Conservation (phyloP, 2,888 invertebrate genomes). For the Podabrus alpinus region DNA sequence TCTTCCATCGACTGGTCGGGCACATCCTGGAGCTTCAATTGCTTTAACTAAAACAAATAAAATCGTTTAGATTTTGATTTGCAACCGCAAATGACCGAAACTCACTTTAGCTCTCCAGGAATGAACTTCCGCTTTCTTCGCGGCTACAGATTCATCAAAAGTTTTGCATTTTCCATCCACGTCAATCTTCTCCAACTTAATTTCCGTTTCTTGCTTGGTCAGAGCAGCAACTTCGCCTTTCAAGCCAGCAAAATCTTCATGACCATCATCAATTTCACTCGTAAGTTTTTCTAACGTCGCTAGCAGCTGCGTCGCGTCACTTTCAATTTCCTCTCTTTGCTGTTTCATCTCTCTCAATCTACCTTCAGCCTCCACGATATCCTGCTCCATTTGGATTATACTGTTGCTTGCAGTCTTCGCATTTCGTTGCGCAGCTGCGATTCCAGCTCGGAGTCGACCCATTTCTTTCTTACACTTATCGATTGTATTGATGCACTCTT, state of each 20-base stretch:
- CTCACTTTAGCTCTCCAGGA: conserved; percentile 61
- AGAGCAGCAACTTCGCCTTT: conserved; percentile 68
- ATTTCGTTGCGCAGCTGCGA: conserved; percentile 73
- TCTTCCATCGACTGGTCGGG: conserved; percentile 54
- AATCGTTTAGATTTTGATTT: not conserved
- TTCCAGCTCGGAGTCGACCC: conserved; percentile 69
- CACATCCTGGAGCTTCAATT: conserved; percentile 61
- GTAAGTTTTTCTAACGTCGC: conserved; percentile 63
- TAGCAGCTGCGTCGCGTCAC: conserved; percentile 60
- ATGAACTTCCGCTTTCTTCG: conserved; percentile 61
- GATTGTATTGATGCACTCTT: conserved; percentile 69
- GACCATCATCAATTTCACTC: conserved; percentile 61
- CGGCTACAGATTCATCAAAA: conserved; percentile 62
- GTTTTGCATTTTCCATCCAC: conserved; percentile 72
- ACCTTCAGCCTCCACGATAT: conserved; percentile 70
- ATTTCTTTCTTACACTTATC: conserved; percentile 73
- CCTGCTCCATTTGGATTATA: conserved; percentile 73
- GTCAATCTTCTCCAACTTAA: conserved; percentile 74
- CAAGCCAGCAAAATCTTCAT: conserved; percentile 62
- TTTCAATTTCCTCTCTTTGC: conserved; percentile 64
- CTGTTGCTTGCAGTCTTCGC: conserved; percentile 75
- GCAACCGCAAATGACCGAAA: not conserved
- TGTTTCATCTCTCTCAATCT: conserved; percentile 63
- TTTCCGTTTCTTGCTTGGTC: conserved; percentile 66
- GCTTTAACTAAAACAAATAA: conserved; percentile 24